Conservation (phyloP, 2,888 invertebrate genomes). For the Synanthedon myopaeformis region DNA sequence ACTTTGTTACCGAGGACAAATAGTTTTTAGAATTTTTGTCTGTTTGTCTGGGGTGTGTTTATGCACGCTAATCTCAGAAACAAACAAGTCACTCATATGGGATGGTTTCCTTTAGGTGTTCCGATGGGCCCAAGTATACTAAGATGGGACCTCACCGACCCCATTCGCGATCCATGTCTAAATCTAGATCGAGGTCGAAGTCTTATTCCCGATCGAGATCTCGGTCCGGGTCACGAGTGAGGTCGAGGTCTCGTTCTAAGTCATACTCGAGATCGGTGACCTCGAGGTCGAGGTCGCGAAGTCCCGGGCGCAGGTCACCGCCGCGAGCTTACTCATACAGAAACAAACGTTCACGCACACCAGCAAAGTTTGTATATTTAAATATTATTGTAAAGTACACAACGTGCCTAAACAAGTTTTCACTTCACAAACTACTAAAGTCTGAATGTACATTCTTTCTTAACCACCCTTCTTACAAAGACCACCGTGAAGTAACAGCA, state of each 20-base stretch:
- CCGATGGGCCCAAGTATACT: constrained; percentile 7
- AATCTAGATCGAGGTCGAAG: constrained; percentile 7
- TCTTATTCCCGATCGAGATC: constrained; percentile 9
- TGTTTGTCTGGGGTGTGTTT: too few relatives aligned
- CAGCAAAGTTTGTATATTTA: constrained; percentile 47
- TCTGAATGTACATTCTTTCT: too few relatives aligned
- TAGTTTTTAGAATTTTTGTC: too few relatives aligned
- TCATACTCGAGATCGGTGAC: constrained; percentile 30
- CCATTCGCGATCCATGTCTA: constrained; percentile 20
- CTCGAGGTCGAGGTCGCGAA: constrained; percentile 36
- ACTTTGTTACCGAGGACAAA: too few relatives aligned
- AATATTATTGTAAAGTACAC: not conserved
- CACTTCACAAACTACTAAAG: too few relatives aligned
- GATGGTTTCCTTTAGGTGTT: constrained; percentile 2
- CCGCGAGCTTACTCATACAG: constrained; percentile 20
- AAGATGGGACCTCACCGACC: constrained; percentile 42
- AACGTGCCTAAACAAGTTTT: too few relatives aligned
- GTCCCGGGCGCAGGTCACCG: constrained; percentile 37
- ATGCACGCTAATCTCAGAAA: too few relatives aligned
- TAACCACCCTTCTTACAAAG: too few relatives aligned
- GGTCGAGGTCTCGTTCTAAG: constrained; percentile 21
- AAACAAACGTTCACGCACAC: constrained; percentile 42
- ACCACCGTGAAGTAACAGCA: too few relatives aligned
- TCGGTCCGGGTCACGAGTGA: constrained; percentile 11
- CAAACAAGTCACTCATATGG: constrained; percentile 17